Conservation (phyloP, 2,888 invertebrate genomes). For the Macropis europaea region DNA sequence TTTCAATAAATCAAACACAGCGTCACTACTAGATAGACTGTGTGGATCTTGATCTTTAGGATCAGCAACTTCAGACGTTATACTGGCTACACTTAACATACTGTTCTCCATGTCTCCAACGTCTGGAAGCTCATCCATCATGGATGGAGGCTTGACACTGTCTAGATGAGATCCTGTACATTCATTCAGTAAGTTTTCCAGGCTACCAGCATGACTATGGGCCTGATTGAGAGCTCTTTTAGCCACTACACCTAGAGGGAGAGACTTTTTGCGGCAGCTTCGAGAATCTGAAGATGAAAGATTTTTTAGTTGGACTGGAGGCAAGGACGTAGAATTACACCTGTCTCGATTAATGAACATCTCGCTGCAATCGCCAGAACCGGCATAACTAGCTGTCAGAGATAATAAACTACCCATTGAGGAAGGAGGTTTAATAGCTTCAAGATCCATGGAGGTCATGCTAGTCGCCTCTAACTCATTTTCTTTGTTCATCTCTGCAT, state of each 20-base stretch:
- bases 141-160: slow-evolving; percentile 90
- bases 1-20: slow-evolving; percentile 83
- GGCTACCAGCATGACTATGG: slow-evolving; percentile 80
- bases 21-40: slow-evolving; percentile 75
- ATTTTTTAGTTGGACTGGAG: slow-evolving; percentile 56
- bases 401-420: slow-evolving; percentile 87
- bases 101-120: slow-evolving; percentile 88
- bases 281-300: slow-evolving; percentile 45
- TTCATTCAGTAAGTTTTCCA: slow-evolving; percentile 84
- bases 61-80: slow-evolving; percentile 89
- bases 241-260: slow-evolving; percentile 87
- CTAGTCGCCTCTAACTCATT: slow-evolving; percentile 63
- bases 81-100: slow-evolving; percentile 91
- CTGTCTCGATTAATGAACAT: slow-evolving; percentile 59
- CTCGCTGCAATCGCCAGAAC: slow-evolving; percentile 62
- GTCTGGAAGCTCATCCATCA: slow-evolving; percentile 85
- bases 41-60: slow-evolving; percentile 79
- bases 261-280: slow-evolving; percentile 83
- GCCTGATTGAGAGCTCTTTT: slow-evolving; percentile 86
- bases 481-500: slow-evolving; percentile 78
- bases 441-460: slow-evolving; percentile 85
- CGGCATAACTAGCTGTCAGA: slow-evolving; percentile 80
- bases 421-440: slow-evolving; percentile 89
- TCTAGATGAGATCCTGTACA: slow-evolving; percentile 86
- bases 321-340: slow-evolving; percentile 68